Conservation (phyloP, 2,113 vertebrate genomes). For the Nesoenas mayeri region DNA sequence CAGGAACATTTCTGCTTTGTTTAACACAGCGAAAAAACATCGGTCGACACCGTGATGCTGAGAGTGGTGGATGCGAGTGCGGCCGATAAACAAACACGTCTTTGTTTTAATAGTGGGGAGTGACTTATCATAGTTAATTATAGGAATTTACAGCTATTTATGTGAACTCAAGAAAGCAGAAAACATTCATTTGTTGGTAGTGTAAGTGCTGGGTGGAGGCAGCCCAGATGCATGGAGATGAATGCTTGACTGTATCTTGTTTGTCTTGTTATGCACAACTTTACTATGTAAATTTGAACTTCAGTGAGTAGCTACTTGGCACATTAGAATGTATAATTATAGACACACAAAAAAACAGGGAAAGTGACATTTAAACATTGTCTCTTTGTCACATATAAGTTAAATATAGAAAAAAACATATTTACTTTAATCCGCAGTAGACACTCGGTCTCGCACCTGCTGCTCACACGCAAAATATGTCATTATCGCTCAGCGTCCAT, state of each 20-base stretch:
- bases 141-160: constrained; percentile 85
- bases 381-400: constrained; percentile 65
- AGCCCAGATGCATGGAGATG: constrained; percentile 54
- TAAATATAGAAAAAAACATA: constrained; percentile 67
- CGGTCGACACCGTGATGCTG: constrained; percentile 68
- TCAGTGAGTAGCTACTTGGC: constrained; percentile 59
- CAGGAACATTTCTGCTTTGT: constrained; percentile 71
- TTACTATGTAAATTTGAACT: constrained; percentile 73
- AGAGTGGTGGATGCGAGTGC: constrained; percentile 71
- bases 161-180: constrained; percentile 79
- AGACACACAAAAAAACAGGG: constrained; percentile 46
- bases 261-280: constrained; percentile 70
- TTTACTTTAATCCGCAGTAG: constrained; percentile 64
- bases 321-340: constrained; percentile 74
- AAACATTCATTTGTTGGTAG: constrained; percentile 82
- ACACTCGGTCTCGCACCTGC: constrained; percentile 68
- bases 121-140: constrained; percentile 82
- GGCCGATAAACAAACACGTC: constrained; percentile 78
- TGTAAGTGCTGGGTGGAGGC: constrained; percentile 79
- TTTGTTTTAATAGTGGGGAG: constrained; percentile 82
- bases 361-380: constrained; percentile 79
- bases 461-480: constrained; percentile 67
- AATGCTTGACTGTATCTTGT: constrained; percentile 75
- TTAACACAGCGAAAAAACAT: constrained; percentile 78
- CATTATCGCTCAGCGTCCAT: constrained; percentile 65